Base-by-base conservation (phyloP, 2,113 vertebrate species). In the Psettodes erumei region DNA sequence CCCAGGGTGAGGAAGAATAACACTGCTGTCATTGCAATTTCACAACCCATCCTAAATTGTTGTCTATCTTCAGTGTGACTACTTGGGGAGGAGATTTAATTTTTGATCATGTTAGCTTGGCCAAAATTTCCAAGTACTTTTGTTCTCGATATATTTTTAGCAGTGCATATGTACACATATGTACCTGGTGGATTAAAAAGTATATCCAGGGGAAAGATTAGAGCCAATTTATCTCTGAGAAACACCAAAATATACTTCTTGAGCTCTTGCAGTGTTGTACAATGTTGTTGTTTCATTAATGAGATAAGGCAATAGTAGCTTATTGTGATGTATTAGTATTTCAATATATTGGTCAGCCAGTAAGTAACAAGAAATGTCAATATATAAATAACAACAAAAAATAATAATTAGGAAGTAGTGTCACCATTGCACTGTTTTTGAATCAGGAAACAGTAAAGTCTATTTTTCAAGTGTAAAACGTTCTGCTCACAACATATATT, bases 11-110 rank as follows among this genome's bases (percentile, higher is more conserved):
- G 64, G 64, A 70, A 35, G 65, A 82, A 83, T 62, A 71, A 84
- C 66, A 79, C 37, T 5, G 60, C 25, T 65, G 73, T 82, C 80
- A 65, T 3, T 42, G 28, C 54, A 74, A 74, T 83, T 79, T 86
- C 59, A 68, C 78, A 76, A 77, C n/a, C 35, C 12, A n/a, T 11
- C 33, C 53, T 48, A 65, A 77, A 53, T 35, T 21, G 33, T 61
- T 53, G 55, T 75, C 47, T 7, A 8, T 58, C 15, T 13, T 23
- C 27, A n/a, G 13, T 55, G 48, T 38, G 53, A 66, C 42, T 45
- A 61, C 15, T 0, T 25, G 40, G 23, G 60, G 21, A n/a, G 16
- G 27, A 45, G 40, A 47, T 79, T 72, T 38, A 35, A 68, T 60
- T n/a, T 71, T 11, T 65, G 15, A 67, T 64, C 50, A 27, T 10